Evolutionary conservation across 1,140 invertebrate genomes (phyloP), one percentile per base, ranked within the genome.

Genomic region (Metaphire vulgaris): DNA sequence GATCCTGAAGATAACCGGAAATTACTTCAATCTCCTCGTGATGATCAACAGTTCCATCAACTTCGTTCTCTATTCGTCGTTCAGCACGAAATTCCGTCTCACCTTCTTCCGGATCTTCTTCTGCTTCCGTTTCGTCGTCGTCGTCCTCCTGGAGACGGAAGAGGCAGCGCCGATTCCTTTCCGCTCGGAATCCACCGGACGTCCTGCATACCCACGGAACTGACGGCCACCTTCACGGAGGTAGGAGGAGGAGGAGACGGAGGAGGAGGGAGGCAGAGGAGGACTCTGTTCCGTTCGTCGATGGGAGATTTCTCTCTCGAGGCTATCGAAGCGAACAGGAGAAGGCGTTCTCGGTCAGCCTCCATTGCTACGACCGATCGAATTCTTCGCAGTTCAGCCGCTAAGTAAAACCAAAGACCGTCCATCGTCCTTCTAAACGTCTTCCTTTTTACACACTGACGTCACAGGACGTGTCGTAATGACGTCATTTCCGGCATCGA

Each of bases 51-150:
- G 92, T 1, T 86, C 88, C 0, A 88, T 90, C 1, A 93, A 93
- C 86, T 93, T 93, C 84, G 86, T 93, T 70, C 85, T 93, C 41
- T 93, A 93, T 83, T 92, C 91, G 76, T 90, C 90, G 29, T 88
- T 93, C 80, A 92, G 91, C 78, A 90, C 91, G 82, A 91, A 91
- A 80, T 93, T 92, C 86, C 87, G 92, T 33, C 88, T 89, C 75
- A 92, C 91, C 2, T 90, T 93, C 77, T 85, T 89, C 66, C 83
- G 88, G 33, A 87, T 92, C 1, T 90, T 92, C 1, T 90, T 92
- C 81, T 90, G 88, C 68, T 85, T 84, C 26, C 88, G 87, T 34
- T 82, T 34, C 28, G 41, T 2, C 33, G 33, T n/a, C 41, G 41
- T n/a, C n/a, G n/a, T n/a, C n/a, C n/a, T n/a, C n/a, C n/a, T n/a